These are phyloP conservation scores for Ochlodes sylvanus DNA, from an alignment of 2,888 invertebrate species.

Conservation along the genomic window DNA sequence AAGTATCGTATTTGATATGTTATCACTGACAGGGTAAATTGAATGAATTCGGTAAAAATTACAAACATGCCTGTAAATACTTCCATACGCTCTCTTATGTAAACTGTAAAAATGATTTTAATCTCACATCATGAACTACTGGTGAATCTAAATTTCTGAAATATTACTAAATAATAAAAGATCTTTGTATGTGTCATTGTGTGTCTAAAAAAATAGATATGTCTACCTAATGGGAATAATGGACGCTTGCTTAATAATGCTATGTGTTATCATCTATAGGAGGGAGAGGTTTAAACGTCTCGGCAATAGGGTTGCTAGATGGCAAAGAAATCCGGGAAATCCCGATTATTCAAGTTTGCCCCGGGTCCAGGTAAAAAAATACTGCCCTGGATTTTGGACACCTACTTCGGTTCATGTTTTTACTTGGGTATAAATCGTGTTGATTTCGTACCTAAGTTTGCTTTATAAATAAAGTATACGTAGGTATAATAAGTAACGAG, in stretches of 20 bases:
- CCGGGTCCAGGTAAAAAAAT: no score
- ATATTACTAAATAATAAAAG: background rate
- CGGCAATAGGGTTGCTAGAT: background rate
- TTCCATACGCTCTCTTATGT: conserved; percentile 24
- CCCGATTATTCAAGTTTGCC: no score
- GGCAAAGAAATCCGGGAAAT: no score
- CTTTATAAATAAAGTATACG: no score
- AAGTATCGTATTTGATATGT: conserved; percentile 67
- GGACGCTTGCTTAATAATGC: conserved; percentile 22
- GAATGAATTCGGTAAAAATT: conserved; percentile 55
- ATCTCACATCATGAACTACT: background rate
- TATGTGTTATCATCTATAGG: conserved; percentile 13
- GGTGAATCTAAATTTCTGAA: conserved; percentile 4
- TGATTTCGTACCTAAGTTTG: no score
- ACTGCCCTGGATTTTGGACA: no score
- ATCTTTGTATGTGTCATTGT: conserved; percentile 6
- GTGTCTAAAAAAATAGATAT: conserved; percentile 16
- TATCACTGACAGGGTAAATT: conserved; percentile 81
- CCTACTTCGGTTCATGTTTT: no score
- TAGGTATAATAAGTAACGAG: no score
- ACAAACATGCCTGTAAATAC: conserved; percentile 51
- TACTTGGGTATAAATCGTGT: no score
- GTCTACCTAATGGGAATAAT: conserved; percentile 16
- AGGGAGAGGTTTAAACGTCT: conserved; percentile 28
- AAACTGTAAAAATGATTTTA: conserved; percentile 23